Conservation (phyloP, 2,888 invertebrate species). For the Drosophila subsilvestris region DNA sequence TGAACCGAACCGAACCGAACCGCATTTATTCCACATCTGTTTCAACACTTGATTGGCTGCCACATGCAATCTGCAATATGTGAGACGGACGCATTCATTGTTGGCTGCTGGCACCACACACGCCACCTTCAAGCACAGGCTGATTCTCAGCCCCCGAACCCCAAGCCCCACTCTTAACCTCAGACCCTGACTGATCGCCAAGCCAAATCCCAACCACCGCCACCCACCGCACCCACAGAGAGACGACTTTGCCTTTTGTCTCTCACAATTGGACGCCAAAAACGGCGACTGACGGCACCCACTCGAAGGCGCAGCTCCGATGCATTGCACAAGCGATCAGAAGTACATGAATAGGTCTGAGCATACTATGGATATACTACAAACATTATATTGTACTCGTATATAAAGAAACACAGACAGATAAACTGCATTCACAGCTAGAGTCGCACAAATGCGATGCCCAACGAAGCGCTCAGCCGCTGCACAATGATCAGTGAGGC, state of each 20-base stretch:
- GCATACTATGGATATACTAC: slow-evolving; percentile 8
- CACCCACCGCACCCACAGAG: slow-evolving; percentile 26
- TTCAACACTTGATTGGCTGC: slow-evolving; percentile 25
- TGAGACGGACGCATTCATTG: slow-evolving; percentile 5
- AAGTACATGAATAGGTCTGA: slow-evolving; percentile 37
- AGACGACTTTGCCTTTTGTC: slow-evolving; percentile 5
- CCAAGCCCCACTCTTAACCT: not conserved
- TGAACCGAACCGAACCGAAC: no score
- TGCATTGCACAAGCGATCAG: slow-evolving; percentile 51
- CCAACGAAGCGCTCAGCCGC: slow-evolving; percentile 65
- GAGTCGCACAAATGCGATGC: slow-evolving; percentile 25
- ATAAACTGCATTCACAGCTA: not conserved
- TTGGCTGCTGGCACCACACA: not conserved
- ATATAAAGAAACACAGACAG: not conserved
- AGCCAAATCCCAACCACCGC: not conserved
- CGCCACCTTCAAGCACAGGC: not conserved
- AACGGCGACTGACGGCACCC: slow-evolving; percentile 46
- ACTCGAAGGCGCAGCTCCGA: slow-evolving; percentile 52
- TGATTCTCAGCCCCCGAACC: no score
- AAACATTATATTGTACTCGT: not conserved
- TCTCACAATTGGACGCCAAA: slow-evolving; percentile 14
- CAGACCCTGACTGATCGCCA: not conserved
- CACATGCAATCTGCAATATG: slow-evolving; percentile 21
- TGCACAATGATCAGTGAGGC: slow-evolving; percentile 71
- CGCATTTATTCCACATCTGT: slow-evolving; percentile 2